Percentiles rank a stretch among this genome's conserved stretches.
These are phyloP conservation scores for Bombylius discolor DNA, from an alignment of 2,888 invertebrate genomes.

Conservation along the genomic window DNA sequence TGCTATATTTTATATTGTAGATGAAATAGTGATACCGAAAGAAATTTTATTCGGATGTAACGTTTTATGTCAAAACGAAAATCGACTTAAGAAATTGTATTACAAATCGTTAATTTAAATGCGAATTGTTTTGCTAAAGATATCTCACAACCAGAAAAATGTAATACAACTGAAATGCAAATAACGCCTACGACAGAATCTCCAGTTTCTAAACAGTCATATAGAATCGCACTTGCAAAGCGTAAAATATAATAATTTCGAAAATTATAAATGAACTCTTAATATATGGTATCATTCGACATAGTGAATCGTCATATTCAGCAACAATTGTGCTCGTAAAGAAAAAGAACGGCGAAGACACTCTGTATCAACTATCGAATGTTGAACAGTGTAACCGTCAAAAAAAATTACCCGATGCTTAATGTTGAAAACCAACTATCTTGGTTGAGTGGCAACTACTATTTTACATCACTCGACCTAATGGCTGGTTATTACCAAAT, in stretches of 20 bases:
- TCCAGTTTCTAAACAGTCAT: neutral
- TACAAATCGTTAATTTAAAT: neutral
- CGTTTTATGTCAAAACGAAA: neutral
- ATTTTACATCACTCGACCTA: neutral
- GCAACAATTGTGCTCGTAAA: neutral
- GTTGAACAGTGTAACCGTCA: neutral
- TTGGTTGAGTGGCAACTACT: neutral
- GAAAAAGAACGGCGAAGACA: neutral
- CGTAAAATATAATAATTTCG: neutral
- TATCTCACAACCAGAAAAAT: neutral
- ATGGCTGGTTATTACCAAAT: neutral
- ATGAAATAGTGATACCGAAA: neutral
- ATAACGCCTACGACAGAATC: neutral
- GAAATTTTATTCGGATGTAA: slow-evolving; percentile 3
- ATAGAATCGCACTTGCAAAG: neutral
- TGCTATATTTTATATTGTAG: neutral
- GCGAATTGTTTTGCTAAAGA: neutral
- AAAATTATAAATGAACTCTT: neutral
- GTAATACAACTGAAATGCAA: neutral
- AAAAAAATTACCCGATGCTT: neutral
- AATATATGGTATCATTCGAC: neutral
- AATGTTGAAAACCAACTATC: neutral
- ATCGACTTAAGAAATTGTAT: neutral
- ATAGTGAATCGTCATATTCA: neutral
- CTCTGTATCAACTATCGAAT: neutral